Percentiles rank a stretch among this genome's conserved stretches.
Conservation (phyloP, 2,113 vertebrate species). For the Petromus typicus region DNA sequence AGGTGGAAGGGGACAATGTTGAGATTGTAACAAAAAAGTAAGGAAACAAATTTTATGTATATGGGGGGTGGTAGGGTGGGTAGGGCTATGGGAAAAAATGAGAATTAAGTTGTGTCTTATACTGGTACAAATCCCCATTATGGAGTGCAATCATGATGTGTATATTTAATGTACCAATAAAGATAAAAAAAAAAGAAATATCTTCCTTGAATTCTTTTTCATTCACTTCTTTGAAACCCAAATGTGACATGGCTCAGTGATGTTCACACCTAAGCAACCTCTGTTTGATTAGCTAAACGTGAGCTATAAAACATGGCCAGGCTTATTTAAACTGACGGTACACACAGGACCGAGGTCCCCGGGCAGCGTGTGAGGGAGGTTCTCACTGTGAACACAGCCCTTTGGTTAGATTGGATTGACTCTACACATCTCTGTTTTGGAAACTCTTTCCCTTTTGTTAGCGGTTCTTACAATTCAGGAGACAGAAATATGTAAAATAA, state of each 20-base stretch:
- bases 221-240: conserved; percentile 32
- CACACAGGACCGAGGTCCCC: neutral
- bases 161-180: too few relatives aligned
- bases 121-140: too few relatives aligned
- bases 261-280: neutral
- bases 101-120: too few relatives aligned
- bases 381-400: conserved; percentile 37
- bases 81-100: too few relatives aligned
- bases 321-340: conserved; percentile 3
- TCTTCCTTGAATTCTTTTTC: neutral
- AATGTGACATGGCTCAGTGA: neutral
- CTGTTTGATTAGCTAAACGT: conserved; percentile 3
- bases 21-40: too few relatives aligned
- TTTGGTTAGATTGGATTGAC: conserved; percentile 39
- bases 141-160: too few relatives aligned
- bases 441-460: conserved; percentile 58
- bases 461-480: conserved; percentile 38
- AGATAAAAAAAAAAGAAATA: too few relatives aligned
- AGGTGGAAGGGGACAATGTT: too few relatives aligned
- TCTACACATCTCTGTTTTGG: conserved; percentile 49
- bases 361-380: neutral
- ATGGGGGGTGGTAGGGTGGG: too few relatives aligned
- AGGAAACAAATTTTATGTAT: too few relatives aligned
- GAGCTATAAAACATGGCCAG: neutral
- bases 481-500: conserved; percentile 21